Conservation (phyloP, 2,888 invertebrate species). For the Silvanus unidentatus region DNA sequence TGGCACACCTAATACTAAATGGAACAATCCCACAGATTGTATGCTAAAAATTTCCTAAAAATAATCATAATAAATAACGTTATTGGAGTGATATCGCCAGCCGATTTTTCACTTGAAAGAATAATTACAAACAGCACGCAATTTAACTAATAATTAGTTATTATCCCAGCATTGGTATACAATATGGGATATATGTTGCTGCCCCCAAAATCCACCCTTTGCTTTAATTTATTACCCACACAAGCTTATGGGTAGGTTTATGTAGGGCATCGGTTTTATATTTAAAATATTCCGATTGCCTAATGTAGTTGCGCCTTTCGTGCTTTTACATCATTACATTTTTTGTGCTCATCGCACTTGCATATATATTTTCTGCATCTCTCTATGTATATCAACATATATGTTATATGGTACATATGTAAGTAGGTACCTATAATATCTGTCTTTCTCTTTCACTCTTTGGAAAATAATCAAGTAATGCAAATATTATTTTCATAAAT, state of each 20-base stretch:
- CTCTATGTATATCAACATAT: no score
- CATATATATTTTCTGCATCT: background rate
- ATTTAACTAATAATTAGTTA: conserved; percentile 42
- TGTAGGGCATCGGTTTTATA: conserved; percentile 6
- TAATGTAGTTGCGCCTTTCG: conserved; percentile 34
- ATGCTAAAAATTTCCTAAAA: no score
- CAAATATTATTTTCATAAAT: conserved; percentile 47
- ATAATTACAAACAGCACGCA: conserved; percentile 42
- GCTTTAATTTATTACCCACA: conserved; percentile 27
- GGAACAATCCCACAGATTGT: no score
- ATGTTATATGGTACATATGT: no score
- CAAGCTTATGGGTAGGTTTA: conserved; percentile 13
- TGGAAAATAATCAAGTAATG: conserved; percentile 46
- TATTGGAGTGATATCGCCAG: conserved; percentile 21
- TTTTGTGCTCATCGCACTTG: conserved; percentile 27
- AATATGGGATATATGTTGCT: conserved; percentile 1
- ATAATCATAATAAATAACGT: background rate
- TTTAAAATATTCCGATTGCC: conserved; percentile 25
- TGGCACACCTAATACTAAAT: no score
- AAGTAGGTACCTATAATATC: background rate
- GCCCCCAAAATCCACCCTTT: conserved; percentile 24
- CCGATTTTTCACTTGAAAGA: conserved; percentile 36
- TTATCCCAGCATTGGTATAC: conserved; percentile 32
- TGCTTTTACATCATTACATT: conserved; percentile 40
- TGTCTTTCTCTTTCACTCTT: conserved; percentile 11